Evolutionary conservation across 1,140 invertebrate genomes (phyloP), one percentile per base, ranked within the genome.

Genomic region (Octopus sinensis): DNA sequence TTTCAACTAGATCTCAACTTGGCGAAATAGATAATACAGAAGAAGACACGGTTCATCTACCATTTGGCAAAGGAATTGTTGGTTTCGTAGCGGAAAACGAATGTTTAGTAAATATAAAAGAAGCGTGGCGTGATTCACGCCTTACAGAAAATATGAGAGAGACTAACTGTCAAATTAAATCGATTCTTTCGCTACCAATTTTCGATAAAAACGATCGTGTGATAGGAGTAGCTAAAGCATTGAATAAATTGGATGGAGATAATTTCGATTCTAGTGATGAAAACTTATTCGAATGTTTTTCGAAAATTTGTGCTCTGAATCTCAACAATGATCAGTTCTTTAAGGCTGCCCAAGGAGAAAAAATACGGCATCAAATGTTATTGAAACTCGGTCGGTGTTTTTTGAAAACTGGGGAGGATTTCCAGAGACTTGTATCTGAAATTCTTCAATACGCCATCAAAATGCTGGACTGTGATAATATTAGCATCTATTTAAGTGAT

Each of bases 291-390:
- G 92, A 94, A 12, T 94, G 96, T 71, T 98, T 98, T 91, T 92
- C 98, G 43, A 97, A 96, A 17, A 98, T 99, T 91, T 98, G 97
- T 90, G 97, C 97, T 7, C 98, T 99, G 84, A 97, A 97, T 4
- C 96, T 99, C 84, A 96, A 98, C 90, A 99, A 99, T 91, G 97
- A 97, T 53, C 96, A 98, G 90, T 92, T 98, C 6, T 98, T 98
- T 90, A 96, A 98, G 91, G 94, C 97, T 83, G 98, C 96, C 23
- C 95, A 97, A 13, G 93, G 96, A 83, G 97, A 99, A 89, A 98
- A 97, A 89, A 94, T 96, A 85, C 93, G 96, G 85, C 98, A 98
- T 92, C 96, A 98, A 94, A 94, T 97, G 81, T 92, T 97, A 13
- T 91, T 97, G 83, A 95, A 95, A 86, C 91, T 97, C 85, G 96